Evolutionary conservation across 1,140 invertebrate species (phyloP).

Genomic region (Cotesia typhae): DNA sequence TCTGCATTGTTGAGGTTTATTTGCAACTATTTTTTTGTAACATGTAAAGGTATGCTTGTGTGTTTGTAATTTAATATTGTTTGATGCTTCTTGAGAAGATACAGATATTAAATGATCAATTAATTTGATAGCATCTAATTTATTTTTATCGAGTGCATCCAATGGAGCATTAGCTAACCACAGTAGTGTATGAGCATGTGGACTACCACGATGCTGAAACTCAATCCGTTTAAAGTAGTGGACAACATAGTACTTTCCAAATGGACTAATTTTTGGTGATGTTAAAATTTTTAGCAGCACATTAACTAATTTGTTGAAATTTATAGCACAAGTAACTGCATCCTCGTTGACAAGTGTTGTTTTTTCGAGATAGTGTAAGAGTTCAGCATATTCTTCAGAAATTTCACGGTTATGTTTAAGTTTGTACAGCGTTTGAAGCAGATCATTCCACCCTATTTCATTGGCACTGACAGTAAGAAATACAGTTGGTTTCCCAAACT

Average conservation of each 20-base stretch:
- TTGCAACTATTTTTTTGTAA: slow-evolving; percentile 42
- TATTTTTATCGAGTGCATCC: slow-evolving; percentile 40
- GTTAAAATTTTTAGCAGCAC: slow-evolving; percentile 41
- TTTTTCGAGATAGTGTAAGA: slow-evolving; percentile 47
- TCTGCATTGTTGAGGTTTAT: slow-evolving; percentile 44
- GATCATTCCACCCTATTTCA: slow-evolving; percentile 54
- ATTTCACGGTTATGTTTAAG: slow-evolving; percentile 45
- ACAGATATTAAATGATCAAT: slow-evolving; percentile 41
- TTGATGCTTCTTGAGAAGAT: slow-evolving; percentile 42
- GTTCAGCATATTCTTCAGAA: slow-evolving; percentile 40
- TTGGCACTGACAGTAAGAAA: slow-evolving; percentile 49
- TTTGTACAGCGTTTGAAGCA: slow-evolving; percentile 57
- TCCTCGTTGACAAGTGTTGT: slow-evolving; percentile 56
- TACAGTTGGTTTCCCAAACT: slow-evolving; percentile 49
- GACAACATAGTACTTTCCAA: slow-evolving; percentile 45
- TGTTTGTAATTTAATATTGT: slow-evolving; percentile 44
- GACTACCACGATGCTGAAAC: slow-evolving; percentile 58
- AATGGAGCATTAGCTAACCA: slow-evolving; percentile 52
- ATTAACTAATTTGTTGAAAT: slow-evolving; percentile 57
- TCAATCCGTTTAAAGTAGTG: slow-evolving; percentile 53
- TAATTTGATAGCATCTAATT: slow-evolving; percentile 26
- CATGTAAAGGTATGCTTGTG: slow-evolving; percentile 44
- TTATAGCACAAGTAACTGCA: slow-evolving; percentile 60
- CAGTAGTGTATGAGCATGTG: slow-evolving; percentile 49
- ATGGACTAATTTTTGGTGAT: slow-evolving; percentile 43